Evolutionary conservation across 2,113 vertebrate species (phyloP), one percentile per base, ranked within the genome.

Genomic region (Menidia beryllina): DNA sequence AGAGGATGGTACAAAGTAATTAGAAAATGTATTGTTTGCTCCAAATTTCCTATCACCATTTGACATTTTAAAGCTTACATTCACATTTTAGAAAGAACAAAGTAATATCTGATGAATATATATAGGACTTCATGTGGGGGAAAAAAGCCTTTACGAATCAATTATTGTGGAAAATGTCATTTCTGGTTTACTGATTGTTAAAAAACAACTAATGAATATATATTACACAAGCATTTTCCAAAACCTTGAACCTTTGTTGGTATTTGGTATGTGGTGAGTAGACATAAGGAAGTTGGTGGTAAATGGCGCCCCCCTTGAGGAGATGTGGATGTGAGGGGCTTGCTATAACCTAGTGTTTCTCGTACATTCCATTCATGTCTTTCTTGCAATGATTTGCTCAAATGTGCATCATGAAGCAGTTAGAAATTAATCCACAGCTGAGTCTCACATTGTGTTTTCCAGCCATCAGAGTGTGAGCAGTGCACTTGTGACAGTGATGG

Each of bases 401-500:
- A 8, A 54, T 38, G 55, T 50, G 27, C 3, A 41, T 52, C n/a
- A 15, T 0, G 56, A 30, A n/a, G n/a, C 25, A 19, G 51, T 62
- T 23, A 43, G 24, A 23, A 48, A 73, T 13, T 23, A 20, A 59
- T 60, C 45, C 26, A 27, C 21, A 13, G 27, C 5, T 57, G 48
- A 47, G 21, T 62, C 2, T 69, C 17, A 49, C 60, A 15, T 50
- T 71, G 11, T 41, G 12, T 73, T 64, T 82, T 23, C 5, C 88
- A 96, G 95, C 94, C 94, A 0, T 94, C 93, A 7, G 94, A 94
- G 63, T 96, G 95, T 71, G 94, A 95, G 83, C 93, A 94, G 85
- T 96, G 94, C 74, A 92, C 91, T 13, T 96, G 94, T 79, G 92
- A 94, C 80, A 86, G 58, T 19, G 94, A 95, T 26, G 94, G 95